Percentiles rank a stretch among this genome's conserved stretches.
These are phyloP conservation scores for Caenorhabditis sp. DNA, from an alignment of 2,888 invertebrate genomes.

Conservation along the genomic window DNA sequence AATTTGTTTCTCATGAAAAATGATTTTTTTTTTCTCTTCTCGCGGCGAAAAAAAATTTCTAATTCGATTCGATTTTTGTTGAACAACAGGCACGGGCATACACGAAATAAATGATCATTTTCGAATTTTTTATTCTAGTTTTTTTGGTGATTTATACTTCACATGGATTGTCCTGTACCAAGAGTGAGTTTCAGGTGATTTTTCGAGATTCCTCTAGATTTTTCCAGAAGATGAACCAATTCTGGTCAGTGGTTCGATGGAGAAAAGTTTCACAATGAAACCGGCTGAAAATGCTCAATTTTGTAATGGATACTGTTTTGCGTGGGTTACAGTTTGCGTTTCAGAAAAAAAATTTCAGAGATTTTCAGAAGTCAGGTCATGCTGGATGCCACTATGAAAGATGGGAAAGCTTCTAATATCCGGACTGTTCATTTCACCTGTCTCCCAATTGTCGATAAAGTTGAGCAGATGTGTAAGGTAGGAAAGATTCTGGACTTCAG, in stretches of 20 bases:
- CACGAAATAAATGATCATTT: background rate
- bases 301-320: slow-evolving; percentile 39
- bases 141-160: background rate
- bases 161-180: background rate
- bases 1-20: background rate
- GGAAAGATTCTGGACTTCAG: too few relatives aligned
- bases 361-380: slow-evolving; percentile 22
- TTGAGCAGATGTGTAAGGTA: background rate
- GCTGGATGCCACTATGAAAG: slow-evolving; percentile 27
- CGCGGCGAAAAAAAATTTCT: too few relatives aligned
- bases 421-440: slow-evolving; percentile 37
- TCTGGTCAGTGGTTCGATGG: background rate
- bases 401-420: slow-evolving; percentile 24
- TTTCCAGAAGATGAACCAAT: background rate
- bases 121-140: background rate
- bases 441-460: slow-evolving; percentile 12
- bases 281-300: slow-evolving; percentile 29
- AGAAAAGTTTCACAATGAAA: slow-evolving; percentile 29
- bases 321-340: slow-evolving; percentile 4
- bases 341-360: background rate
- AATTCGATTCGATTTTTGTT: too few relatives aligned
- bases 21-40: too few relatives aligned
- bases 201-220: too few relatives aligned
- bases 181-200: background rate
- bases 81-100: too few relatives aligned